Percentiles rank a stretch among this genome's conserved stretches.
phyloP scores from a whole-genome alignment of 1,140 invertebrate genomes.

The Cotesia typhae region DNA sequence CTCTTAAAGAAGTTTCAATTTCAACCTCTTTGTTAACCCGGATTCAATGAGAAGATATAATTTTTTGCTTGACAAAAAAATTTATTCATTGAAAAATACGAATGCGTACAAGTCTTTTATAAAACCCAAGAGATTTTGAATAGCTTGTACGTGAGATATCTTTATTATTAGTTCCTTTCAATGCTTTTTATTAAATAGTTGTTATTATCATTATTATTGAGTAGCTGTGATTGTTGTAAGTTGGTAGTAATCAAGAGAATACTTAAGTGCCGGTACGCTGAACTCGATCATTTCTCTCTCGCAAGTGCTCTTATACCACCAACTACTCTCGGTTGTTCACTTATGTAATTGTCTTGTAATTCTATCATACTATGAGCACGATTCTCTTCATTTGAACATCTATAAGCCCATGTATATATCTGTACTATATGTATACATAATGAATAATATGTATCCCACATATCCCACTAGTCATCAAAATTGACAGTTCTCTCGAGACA shows the following conservation, averaged over 20 bases:
- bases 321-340: slow-evolving; percentile 39
- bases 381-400: slow-evolving; percentile 7
- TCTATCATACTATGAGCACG: slow-evolving; percentile 36
- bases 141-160: too few species aligned
- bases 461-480: slow-evolving; percentile 31
- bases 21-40: background rate
- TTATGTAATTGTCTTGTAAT: slow-evolving; percentile 47
- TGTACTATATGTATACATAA: too few species aligned
- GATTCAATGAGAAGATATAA: background rate
- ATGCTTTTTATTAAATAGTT: slow-evolving; percentile 36
- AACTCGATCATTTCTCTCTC: slow-evolving; percentile 14
- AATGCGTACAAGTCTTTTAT: too few species aligned
- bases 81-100: slow-evolving; percentile 12
- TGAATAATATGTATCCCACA: slow-evolving; percentile 4
- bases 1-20: slow-evolving; percentile 19
- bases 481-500: slow-evolving; percentile 24
- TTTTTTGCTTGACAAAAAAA: too few species aligned
- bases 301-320: slow-evolving; percentile 25
- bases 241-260: slow-evolving; percentile 14
- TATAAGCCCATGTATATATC: too few species aligned
- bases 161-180: too few species aligned
- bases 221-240: slow-evolving; percentile 20
- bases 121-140: too few species aligned
- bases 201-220: slow-evolving; percentile 39
- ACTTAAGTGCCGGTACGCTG: slow-evolving; percentile 20